Conservation (phyloP, 2,888 invertebrate species). For the Eupithecia dodoneata region DNA sequence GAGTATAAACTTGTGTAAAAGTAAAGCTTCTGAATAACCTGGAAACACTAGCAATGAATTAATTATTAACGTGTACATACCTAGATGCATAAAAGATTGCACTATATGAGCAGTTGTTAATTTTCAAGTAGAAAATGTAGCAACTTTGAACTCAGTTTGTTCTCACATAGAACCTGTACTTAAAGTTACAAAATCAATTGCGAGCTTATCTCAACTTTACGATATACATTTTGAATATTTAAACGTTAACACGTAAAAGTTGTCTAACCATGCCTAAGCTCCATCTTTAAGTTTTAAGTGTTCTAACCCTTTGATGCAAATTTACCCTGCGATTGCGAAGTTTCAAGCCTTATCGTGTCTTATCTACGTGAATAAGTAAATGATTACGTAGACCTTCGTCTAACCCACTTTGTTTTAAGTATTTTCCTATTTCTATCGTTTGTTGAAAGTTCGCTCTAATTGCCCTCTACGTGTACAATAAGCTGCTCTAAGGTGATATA, state of each 20-base stretch:
- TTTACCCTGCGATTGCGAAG: conserved; percentile 12
- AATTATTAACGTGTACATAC: neutral
- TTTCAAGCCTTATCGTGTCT: conserved; percentile 1
- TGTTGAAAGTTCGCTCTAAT: neutral
- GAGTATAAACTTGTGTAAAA: neutral
- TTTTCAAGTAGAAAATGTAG: neutral
- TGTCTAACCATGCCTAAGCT: conserved; percentile 21
- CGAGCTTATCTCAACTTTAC: conserved; percentile 19
- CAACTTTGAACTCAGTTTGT: neutral
- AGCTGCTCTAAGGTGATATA: neutral
- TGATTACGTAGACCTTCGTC: conserved; percentile 9
- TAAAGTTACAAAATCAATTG: conserved; percentile 25
- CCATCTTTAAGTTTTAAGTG: conserved; percentile 16
- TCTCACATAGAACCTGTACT: neutral
- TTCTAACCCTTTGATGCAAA: conserved; percentile 37
- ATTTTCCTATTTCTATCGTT: neutral
- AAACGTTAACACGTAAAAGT: conserved; percentile 13
- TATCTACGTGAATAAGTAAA: conserved; percentile 13
- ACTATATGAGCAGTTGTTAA: too few relatives aligned
- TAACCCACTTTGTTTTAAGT: conserved; percentile 3
- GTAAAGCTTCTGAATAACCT: neutral
- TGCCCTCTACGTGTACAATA: neutral
- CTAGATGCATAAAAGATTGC: too few relatives aligned
- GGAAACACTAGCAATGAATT: neutral
- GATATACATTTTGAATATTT: conserved; percentile 25